Evolutionary conservation across 2,113 vertebrate species (phyloP), one percentile per base, ranked within the genome.

Genomic region (Monopterus albus): DNA sequence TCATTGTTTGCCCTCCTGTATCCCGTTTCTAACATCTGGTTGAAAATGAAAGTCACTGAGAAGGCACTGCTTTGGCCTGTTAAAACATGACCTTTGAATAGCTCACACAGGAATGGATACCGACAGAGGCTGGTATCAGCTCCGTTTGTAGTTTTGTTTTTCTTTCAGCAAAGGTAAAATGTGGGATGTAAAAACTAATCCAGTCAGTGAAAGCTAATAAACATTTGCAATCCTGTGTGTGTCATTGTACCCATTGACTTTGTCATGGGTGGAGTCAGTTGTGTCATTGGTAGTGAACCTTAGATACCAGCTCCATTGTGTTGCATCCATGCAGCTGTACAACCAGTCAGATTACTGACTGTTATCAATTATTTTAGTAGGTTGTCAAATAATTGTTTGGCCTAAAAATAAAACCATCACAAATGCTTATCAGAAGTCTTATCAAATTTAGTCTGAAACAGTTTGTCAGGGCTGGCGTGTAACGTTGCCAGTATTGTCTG

Each of bases 31-130:
- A 31, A n/a, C n/a, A 15, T 49, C 17, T 61, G 14, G 5, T 70
- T 31, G 11, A 38, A 56, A 74, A 43, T 52, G 14, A 43, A 62
- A 66, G 1, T 4, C 14, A 6, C 33, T 58, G 45, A 11, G 13
- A 0, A 28, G 28, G 17, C 20, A 6, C 17, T 18, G 23, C 40
- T 57, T 17, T 20, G 51, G 62, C 84, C 53, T 86, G 82, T 89
- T 68, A 15, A 40, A 67, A 88, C 90, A 80, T 6, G 71, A 82
- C 56, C 14, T 3, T 50, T 20, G 49, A 42, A 36, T 11, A 46
- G 33, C 60, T 60, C 51, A 2, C 36, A 6, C 45, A 69, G 78
- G 76, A 85, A 74, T 67, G 78, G 2, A 29, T 2, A 18, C 14
- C 11, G 42, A 29, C 3, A 49, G 29, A 58, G 2, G 26, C 26